These are phyloP conservation scores for Apaloderma vittatum DNA, from an alignment of 2,113 vertebrate genomes.

Conservation along the genomic window DNA sequence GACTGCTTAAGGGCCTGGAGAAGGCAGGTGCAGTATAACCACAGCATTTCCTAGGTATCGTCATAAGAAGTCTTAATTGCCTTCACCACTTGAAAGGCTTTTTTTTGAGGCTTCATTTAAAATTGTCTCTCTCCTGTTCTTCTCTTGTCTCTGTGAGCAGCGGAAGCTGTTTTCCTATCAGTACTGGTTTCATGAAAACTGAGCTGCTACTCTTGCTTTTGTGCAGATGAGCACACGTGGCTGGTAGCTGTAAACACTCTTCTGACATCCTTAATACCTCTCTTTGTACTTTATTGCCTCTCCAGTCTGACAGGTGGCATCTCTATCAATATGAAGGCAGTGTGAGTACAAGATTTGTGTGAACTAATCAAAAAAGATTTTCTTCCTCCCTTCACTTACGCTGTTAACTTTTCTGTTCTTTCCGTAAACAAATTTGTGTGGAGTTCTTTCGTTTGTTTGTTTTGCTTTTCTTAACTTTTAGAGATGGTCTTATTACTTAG, in stretches of 20 bases:
- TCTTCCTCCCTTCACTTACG: neutral
- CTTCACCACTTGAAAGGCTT: neutral
- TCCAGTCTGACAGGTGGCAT: slow-evolving; percentile 6
- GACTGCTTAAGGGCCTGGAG: neutral
- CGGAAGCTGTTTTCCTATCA: slow-evolving; percentile 5
- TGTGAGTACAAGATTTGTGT: neutral
- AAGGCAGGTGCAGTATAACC: neutral
- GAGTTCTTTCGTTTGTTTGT: neutral
- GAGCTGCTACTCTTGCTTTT: neutral
- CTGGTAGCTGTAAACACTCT: slow-evolving; percentile 26
- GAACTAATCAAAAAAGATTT: neutral
- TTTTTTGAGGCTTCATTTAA: neutral
- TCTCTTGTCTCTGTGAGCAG: neutral
- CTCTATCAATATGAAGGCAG: neutral
- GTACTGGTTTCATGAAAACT: neutral
- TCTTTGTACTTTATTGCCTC: slow-evolving; percentile 5
- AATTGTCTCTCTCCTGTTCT: neutral
- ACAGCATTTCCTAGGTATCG: neutral
- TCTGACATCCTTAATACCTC: slow-evolving; percentile 15
- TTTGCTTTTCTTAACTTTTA: neutral
- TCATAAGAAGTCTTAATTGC: slow-evolving; percentile 1
- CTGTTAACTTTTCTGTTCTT: neutral
- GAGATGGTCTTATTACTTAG: neutral
- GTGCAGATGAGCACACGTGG: neutral
- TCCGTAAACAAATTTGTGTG: neutral